Base-by-base conservation (phyloP, 2,888 invertebrate genomes). In the Tipula confusa region DNA sequence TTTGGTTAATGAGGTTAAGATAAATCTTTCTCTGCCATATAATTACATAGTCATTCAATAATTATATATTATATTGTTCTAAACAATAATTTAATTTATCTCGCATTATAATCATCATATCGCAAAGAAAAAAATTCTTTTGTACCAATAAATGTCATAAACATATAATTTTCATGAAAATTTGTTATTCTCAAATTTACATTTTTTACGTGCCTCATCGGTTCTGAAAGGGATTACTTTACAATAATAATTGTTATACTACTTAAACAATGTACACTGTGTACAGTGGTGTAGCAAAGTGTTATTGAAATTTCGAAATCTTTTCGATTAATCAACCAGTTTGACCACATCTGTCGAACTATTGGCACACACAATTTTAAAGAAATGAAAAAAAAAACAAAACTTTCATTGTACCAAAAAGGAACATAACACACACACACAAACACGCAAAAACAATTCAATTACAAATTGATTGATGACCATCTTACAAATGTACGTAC, bases 91-190 rank as follows among this genome's bases (percentile, higher is more conserved):
- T 24, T 24, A 9, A 64, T 64, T 64, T 64, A 64, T 24, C 24
- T 64, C 24, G 64, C 64, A 64, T 64, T 64, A 24, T n/a, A n/a
- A n/a, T 64, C 64, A 64, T 64, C 64, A 11, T 24, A 24, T 24
- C 7, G n/a, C n/a, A 24, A 64, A 11, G 9, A 64, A 64, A 64
- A n/a, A 43, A 43, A 15, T 43, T 64, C 64, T 18, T 64, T 64
- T 64, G 64, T 64, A 64, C 64, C 64, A 64, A 64, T 64, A 24
- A 64, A 64, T 64, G 64, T 64, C 64, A 64, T 64, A 64, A 64
- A 64, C 64, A 64, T 64, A 38, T 38, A 48, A 48, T 48, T 48
- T 48, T 24, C 64, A 64, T 2, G 2, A 24, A 64, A 64, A 24
- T 24, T 33, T 64, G 1, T 64, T 64, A 24, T 64, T 24, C 64